Conservation (phyloP, 2,113 vertebrate species). For the Ceratotherium simum region DNA sequence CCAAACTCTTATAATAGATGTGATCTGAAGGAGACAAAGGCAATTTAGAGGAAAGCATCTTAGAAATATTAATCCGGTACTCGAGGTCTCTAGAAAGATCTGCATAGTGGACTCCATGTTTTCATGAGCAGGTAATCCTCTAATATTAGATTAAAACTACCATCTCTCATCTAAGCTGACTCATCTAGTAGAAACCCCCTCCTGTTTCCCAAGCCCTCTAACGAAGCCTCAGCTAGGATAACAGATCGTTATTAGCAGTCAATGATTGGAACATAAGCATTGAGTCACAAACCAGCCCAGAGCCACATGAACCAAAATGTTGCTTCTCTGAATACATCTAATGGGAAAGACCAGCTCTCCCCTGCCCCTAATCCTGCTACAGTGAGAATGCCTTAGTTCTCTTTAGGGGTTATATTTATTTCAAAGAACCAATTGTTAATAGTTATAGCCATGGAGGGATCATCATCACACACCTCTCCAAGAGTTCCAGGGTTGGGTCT, state of each 20-base stretch:
- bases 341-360: not conserved
- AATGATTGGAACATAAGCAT: rapidly evolving
- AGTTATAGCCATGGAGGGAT: not conserved
- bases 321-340: not conserved
- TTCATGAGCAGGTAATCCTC: not conserved
- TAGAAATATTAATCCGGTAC: not conserved
- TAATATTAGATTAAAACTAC: slow-evolving; percentile 20
- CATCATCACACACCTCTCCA: not conserved
- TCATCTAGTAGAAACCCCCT: not conserved
- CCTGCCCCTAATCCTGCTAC: not conserved
- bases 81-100: not conserved
- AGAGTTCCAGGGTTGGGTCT: not conserved
- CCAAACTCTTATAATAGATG: not conserved
- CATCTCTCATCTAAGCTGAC: not conserved
- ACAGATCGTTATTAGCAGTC: not conserved
- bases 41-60: slow-evolving; percentile 9
- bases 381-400: not conserved
- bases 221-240: not conserved
- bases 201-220: too few species aligned
- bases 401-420: not conserved
- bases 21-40: not conserved
- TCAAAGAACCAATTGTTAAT: not conserved
- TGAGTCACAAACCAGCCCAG: not conserved
- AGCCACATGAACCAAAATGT: not conserved
- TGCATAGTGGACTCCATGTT: not conserved